Conservation (phyloP, 2,113 vertebrate species). For the Nothocercus nigrocapillus region DNA sequence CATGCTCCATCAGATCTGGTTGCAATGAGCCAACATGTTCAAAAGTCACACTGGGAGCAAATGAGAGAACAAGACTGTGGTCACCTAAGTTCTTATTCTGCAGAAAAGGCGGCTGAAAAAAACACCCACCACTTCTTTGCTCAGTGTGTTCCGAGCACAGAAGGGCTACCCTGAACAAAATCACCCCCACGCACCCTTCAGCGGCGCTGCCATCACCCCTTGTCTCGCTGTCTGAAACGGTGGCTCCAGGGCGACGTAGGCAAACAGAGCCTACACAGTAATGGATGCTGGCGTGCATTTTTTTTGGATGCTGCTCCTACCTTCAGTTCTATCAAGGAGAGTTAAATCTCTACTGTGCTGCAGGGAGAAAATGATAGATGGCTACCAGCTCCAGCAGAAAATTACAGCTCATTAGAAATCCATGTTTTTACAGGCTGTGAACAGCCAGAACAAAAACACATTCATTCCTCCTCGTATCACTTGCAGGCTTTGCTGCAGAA, state of each 20-base stretch:
- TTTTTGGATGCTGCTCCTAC: background rate
- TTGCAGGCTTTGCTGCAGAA: background rate
- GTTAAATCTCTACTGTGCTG: background rate
- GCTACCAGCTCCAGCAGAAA: background rate
- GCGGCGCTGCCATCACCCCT: background rate
- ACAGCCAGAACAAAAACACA: background rate
- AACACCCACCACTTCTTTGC: background rate
- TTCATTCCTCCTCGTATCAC: background rate
- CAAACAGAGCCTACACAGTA: background rate
- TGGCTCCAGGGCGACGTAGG: background rate
- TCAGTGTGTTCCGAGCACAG: fast-evolving
- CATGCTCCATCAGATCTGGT: background rate
- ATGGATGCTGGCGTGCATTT: fast-evolving
- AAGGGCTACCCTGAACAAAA: background rate
- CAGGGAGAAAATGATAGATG: background rate
- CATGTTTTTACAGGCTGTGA: background rate
- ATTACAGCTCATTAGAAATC: background rate
- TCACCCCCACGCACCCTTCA: background rate
- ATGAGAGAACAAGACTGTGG: background rate
- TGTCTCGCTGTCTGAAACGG: fast-evolving
- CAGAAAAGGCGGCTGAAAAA: background rate
- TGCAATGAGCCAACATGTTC: background rate
- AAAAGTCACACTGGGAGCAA: background rate
- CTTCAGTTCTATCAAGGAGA: background rate
- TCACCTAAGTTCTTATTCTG: background rate